Base-by-base conservation (phyloP, 2,797 vertebrate genomes). In the Gallinago nigripennis region DNA sequence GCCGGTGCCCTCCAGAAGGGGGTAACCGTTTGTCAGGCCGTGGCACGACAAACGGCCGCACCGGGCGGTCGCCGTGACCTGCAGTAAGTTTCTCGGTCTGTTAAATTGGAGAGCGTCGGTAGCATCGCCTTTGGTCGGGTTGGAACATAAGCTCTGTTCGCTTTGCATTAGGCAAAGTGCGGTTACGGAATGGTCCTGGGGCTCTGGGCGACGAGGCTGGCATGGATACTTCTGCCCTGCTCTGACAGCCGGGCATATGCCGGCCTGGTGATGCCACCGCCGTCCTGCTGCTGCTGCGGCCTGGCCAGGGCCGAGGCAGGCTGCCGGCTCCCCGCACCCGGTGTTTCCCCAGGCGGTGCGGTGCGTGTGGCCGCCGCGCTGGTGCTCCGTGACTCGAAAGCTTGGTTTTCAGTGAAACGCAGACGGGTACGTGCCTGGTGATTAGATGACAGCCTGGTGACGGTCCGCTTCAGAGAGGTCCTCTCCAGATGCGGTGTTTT, bases 381-480 rank as follows among this genome's bases (percentile, higher is more conserved):
- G 35, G 27, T 1, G 25, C n/a, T 23, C 24, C 3, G 3, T 11
- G 12, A 4, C 46, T 48, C 19, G n/a, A 0, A 0, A 1, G 12
- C 1, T 24, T 1, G 1, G 15, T 8, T 65, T 1, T 28, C 15
- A 5, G 64, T 4, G 2, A 46, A 51, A 10, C 1, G 21, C 48
- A 5, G 60, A 5, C 20, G 2, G 2, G 12, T 4, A 11, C 1
- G 3, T 11, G 64, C 64, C 35, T 24, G 25, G 5, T 16, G 5
- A 0, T 11, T 4, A 12, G 43, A 6, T 23, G 41, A 9, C 58
- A 80, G 37, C 37, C 9, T 30, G 12, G 20, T 27, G 63, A 41
- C 6, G 0, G 18, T 6, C n/a, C 20, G 30, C 43, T 33, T 18
- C n/a, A 8, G 56, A 33, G 56, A 57, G 21, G 31, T 33, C 54